Evolutionary conservation across 2,797 vertebrate genomes (phyloP).

Genomic region (Clarias laeviceps): DNA sequence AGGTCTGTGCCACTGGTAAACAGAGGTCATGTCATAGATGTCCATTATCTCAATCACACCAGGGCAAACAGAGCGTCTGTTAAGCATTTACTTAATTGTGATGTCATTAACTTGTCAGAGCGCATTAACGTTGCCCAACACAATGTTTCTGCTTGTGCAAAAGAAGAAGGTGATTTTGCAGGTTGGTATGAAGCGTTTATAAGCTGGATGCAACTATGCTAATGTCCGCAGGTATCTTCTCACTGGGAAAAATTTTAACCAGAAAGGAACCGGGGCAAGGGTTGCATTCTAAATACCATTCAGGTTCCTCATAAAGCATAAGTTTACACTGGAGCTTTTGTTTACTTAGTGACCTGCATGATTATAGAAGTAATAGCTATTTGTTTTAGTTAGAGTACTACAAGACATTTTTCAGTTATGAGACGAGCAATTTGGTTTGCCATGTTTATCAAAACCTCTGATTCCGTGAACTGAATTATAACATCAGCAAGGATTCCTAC

Average conservation of each 20-base stretch:
- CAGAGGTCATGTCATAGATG: conserved; percentile 87
- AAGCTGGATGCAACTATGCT: neutral
- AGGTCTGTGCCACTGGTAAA: conserved; percentile 71
- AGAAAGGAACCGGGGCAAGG: neutral
- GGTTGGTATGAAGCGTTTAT: conserved; percentile 37
- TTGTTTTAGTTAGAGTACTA: neutral
- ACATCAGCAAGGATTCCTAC: neutral
- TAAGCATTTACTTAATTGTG: conserved; percentile 98
- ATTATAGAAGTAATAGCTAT: neutral
- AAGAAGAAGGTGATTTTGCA: conserved; percentile 12
- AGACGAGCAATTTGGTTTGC: neutral
- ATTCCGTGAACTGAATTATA: neutral
- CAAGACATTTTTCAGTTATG: neutral
- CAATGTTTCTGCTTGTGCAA: conserved; percentile 61
- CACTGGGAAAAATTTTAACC: neutral
- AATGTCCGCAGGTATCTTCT: neutral
- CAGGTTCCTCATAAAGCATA: neutral
- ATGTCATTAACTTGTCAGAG: conserved; percentile 98
- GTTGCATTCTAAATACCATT: neutral
- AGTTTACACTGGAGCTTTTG: neutral
- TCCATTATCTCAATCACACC: conserved; percentile 92
- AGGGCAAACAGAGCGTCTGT: conserved; percentile 90
- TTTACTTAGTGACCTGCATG: neutral
- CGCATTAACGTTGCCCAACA: conserved; percentile 91
- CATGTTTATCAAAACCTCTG: neutral